phyloP scores from a whole-genome alignment of 2,797 vertebrate genomes.

The Coluber constrictor region DNA sequence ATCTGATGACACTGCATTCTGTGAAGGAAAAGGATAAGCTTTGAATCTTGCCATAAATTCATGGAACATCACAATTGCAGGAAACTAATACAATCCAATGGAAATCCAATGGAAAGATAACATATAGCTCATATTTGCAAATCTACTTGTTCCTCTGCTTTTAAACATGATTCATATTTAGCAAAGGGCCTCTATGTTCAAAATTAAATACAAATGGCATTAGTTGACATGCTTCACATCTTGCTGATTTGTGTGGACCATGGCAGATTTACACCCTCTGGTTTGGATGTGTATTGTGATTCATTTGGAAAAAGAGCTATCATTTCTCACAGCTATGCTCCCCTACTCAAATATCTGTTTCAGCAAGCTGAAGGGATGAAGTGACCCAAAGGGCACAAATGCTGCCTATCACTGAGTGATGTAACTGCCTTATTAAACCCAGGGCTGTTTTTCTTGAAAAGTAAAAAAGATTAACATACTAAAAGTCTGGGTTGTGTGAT shows the following conservation, averaged over 20 bases:
- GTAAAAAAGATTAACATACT: not conserved
- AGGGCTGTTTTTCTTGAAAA: not conserved
- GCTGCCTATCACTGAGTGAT: not conserved
- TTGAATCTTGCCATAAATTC: not conserved
- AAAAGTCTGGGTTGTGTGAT: not conserved
- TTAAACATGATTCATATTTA: not conserved
- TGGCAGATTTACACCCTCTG: not conserved
- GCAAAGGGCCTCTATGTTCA: not conserved
- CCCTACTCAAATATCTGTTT: not conserved
- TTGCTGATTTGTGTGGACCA: not conserved
- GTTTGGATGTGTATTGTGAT: not conserved
- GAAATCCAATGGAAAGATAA: not conserved
- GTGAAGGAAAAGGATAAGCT: not conserved
- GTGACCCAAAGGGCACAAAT: not conserved
- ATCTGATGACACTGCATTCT: not conserved
- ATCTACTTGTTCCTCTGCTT: not conserved
- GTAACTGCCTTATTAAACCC: not conserved
- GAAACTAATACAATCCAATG: not conserved
- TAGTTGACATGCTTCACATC: not conserved
- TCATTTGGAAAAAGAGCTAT: not conserved
- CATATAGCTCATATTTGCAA: not conserved
- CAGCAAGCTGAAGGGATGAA: not conserved
- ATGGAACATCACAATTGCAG: not conserved
- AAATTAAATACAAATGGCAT: not conserved
- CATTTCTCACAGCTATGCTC: not conserved